Evolutionary conservation across 2,888 invertebrate genomes (phyloP).

Genomic region (Clunio marinus): DNA sequence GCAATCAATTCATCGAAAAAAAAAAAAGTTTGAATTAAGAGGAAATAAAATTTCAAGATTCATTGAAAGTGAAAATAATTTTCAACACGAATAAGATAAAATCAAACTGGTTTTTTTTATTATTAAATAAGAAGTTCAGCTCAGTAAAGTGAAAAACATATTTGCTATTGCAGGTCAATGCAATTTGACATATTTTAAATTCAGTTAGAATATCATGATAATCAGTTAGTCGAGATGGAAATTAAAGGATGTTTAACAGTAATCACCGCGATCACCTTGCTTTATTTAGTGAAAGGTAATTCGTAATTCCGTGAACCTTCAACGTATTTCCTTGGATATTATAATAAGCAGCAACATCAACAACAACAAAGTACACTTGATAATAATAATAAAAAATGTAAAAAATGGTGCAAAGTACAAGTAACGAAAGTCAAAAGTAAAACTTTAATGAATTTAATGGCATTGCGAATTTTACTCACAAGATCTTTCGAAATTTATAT

Average conservation of each 20-base stretch:
- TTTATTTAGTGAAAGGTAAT: slow-evolving; percentile 24
- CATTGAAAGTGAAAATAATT: slow-evolving; percentile 33
- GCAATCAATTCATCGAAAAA: too few relatives aligned
- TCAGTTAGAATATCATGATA: not conserved
- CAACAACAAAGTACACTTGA: slow-evolving; percentile 1
- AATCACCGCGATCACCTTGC: not conserved
- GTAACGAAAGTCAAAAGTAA: too few relatives aligned
- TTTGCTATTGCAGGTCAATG: slow-evolving; percentile 4
- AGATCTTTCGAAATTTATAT: too few relatives aligned
- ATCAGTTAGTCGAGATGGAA: slow-evolving; percentile 7
- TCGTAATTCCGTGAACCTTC: not conserved
- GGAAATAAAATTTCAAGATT: not conserved
- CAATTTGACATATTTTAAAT: slow-evolving; percentile 25
- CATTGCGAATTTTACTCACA: too few relatives aligned
- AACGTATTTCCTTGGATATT: not conserved
- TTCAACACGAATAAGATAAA: not conserved
- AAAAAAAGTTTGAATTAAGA: too few relatives aligned
- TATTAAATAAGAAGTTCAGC: too few relatives aligned
- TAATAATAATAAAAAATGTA: too few relatives aligned
- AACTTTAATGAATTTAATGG: too few relatives aligned
- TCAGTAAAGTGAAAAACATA: not conserved
- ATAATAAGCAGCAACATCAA: not conserved
- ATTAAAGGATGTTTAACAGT: not conserved
- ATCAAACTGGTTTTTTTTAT: slow-evolving; percentile 38
- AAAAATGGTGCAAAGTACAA: too few relatives aligned